Evolutionary conservation across 1,140 invertebrate genomes (phyloP), one percentile per base, ranked within the genome.

Genomic region (Philopotamus ludificatus): DNA sequence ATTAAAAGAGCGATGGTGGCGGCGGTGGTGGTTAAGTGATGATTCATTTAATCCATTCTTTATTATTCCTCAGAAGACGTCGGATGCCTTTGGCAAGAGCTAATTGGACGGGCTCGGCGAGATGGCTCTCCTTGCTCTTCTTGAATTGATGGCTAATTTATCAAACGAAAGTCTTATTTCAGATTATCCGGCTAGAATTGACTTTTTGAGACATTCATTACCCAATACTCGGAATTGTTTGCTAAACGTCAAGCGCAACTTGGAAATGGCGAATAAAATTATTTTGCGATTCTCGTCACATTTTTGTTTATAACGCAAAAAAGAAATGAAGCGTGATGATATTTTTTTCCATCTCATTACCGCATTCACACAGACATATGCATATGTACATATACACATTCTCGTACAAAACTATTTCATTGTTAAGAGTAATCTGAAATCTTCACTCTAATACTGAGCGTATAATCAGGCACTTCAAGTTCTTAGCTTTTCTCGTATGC

Each of bases 41-140:
- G 58, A 68, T 65, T 68, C 66, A 65, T 68, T 68, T 64, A 68
- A 68, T 51, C 49, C 57, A 60, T 65, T 65, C 62, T 60, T 65
- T 65, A 65, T 65, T 57, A 26, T 65, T 54, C 54, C 26, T 34
- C 12, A 34, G 28, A 34, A 7, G 28, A 12, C 28, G 4, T 34
- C 12, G 28, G 4, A 34, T 34, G 28, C 4, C 28, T 34, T 34
- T 34, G 28, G 4, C 22, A 25, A 53, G 23, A 25, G 54, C 39
- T 57, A 57, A 57, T 57, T 57, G 54, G 34, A 21, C 39, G 34
- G 8, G 20, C 16, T 39, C 39, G 16, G 10, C 7, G 50, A 12
- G 18, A 53, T 21, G 23, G 23, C 12, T 25, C 3, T 12, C 10
- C 53, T 16, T 8, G 53, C 3, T 21, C 20, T 25, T 20, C 18